A percentile compares a stretch with the other conserved stretches of the same genome.
Conservation (phyloP, 2,113 vertebrate genomes). For the Poecile atricapillus region DNA sequence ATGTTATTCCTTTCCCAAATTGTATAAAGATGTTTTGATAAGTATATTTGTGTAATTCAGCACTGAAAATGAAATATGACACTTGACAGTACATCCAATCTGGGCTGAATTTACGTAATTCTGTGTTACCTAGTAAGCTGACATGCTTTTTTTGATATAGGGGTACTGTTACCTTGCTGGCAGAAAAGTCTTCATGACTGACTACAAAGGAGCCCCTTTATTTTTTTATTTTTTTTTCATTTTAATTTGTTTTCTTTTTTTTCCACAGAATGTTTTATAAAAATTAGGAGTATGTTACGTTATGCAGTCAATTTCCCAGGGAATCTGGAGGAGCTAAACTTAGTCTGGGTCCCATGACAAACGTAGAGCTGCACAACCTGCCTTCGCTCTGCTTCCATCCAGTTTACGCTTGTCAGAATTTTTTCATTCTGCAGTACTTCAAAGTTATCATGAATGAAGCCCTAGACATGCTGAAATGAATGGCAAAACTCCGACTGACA, state of each 20-base stretch:
- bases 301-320: background rate
- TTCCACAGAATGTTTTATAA: background rate
- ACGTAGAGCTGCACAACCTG: background rate
- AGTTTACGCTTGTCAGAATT: background rate
- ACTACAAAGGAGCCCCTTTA: background rate
- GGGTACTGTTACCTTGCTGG: background rate
- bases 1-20: background rate
- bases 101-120: slow-evolving; percentile 13
- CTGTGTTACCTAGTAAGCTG: background rate
- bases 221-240: background rate
- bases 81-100: background rate
- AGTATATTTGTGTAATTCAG: background rate
- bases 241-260: background rate
- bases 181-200: background rate
- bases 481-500: slow-evolving; percentile 7
- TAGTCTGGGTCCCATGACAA: background rate
- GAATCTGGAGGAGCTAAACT: background rate
- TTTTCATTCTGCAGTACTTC: slow-evolving; percentile 22
- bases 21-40: background rate
- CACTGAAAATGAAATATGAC: background rate
- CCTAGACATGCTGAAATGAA: background rate
- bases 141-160: background rate
- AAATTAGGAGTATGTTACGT: background rate
- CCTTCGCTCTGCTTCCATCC: background rate
- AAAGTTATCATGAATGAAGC: slow-evolving; percentile 30